A percentile compares a stretch with the other conserved stretches of the same genome.
phyloP scores from a whole-genome alignment of 2,113 vertebrate species.

The Helogale parvula region DNA sequence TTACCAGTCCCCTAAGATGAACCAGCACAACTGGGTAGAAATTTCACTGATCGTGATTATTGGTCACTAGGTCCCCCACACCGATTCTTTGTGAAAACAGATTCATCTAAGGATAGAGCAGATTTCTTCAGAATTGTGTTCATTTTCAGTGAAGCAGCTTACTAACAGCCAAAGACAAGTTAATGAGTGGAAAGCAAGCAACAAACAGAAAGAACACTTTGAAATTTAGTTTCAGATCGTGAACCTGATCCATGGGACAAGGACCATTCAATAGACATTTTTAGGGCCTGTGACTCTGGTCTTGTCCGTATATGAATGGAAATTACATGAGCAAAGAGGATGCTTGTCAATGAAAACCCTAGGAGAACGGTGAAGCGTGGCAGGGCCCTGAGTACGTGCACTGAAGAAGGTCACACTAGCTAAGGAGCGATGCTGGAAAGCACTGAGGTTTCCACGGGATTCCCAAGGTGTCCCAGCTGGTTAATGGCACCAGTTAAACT shows the following conservation, averaged over 20 bases:
- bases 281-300: neutral
- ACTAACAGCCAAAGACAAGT: conserved; percentile 47
- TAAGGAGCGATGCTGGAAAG: neutral
- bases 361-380: neutral
- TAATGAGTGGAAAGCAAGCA: conserved; percentile 52
- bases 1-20: neutral
- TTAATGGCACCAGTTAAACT: neutral
- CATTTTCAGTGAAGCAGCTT: conserved; percentile 10
- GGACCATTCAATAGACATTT: conserved; percentile 41
- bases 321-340: neutral
- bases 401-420: neutral
- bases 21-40: neutral
- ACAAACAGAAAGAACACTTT: conserved; percentile 8
- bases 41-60: neutral
- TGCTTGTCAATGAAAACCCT: neutral
- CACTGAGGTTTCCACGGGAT: neutral
- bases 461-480: neutral
- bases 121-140: conserved; percentile 17
- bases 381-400: neutral
- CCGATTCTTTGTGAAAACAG: neutral
- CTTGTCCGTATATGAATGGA: neutral
- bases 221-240: conserved; percentile 10
- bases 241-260: conserved; percentile 22
- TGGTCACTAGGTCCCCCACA: neutral
- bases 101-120: neutral